Evolutionary conservation across 2,113 vertebrate species (phyloP).

Genomic region (Seriola quinqueradiata): DNA sequence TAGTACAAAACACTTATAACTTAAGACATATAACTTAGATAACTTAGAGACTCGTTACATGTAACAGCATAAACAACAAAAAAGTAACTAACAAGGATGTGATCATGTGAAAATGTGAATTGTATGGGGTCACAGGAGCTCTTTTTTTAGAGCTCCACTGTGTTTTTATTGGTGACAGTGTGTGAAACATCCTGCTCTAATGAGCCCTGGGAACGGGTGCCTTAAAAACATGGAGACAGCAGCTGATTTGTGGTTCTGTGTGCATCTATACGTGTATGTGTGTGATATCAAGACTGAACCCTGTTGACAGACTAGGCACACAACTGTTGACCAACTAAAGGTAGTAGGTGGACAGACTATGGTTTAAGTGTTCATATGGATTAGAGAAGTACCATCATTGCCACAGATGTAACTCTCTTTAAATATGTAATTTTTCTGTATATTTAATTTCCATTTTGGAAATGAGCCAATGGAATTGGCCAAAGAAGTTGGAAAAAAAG

Average conservation of each 20-base stretch:
- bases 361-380: neutral
- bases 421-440: neutral
- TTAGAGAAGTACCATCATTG: neutral
- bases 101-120: neutral
- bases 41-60: neutral
- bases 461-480: too few relatives aligned
- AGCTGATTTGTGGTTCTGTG: constrained; percentile 25
- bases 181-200: constrained; percentile 36
- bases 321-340: constrained; percentile 40
- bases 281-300: constrained; percentile 5
- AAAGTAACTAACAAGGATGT: neutral
- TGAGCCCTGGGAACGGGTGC: constrained; percentile 13
- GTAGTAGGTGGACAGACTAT: neutral
- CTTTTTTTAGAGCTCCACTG: neutral
- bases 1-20: too few relatives aligned
- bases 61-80: neutral
- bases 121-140: neutral
- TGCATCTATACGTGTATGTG: neutral
- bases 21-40: too few relatives aligned
- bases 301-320: constrained; percentile 41
- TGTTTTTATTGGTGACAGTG: constrained; percentile 12
- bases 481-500: too few relatives aligned
- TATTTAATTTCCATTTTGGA: too few relatives aligned
- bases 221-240: constrained; percentile 13
- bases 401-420: neutral